Conservation (phyloP, 1,140 invertebrate species). For the Maconellicoccus hirsutus region DNA sequence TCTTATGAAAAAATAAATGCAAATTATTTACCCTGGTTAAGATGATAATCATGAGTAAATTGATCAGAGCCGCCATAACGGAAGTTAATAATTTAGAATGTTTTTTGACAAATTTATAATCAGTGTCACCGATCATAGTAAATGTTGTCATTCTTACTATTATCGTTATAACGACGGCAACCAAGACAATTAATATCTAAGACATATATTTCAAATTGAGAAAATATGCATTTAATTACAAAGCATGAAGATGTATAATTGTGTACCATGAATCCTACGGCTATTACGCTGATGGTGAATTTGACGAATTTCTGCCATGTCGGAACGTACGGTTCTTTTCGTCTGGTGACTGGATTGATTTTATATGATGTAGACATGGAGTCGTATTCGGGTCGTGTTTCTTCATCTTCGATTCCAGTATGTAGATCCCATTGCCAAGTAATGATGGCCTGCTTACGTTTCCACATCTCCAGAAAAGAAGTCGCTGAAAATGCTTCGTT, state of each 20-base stretch:
- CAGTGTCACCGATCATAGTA: background rate
- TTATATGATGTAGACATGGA: slow-evolving; percentile 45
- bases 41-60: background rate
- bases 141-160: background rate
- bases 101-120: background rate
- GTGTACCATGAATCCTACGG: background rate
- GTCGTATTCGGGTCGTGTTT: slow-evolving; percentile 69
- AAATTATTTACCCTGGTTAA: background rate
- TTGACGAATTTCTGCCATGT: slow-evolving; percentile 53
- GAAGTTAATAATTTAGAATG: background rate
- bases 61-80: background rate
- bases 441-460: slow-evolving; percentile 78
- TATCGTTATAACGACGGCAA: background rate
- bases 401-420: slow-evolving; percentile 70
- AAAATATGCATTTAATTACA: too few species aligned
- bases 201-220: too few species aligned
- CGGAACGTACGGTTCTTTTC: slow-evolving; percentile 66
- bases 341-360: slow-evolving; percentile 62
- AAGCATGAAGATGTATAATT: too few species aligned
- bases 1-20: background rate
- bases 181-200: background rate
- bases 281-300: background rate
- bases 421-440: slow-evolving; percentile 76
- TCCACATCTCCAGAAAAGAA: slow-evolving; percentile 88
- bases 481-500: slow-evolving; percentile 42